A percentile compares a stretch with the other conserved stretches of the same genome.
phyloP scores from a whole-genome alignment of 2,888 invertebrate genomes.

The Biston betularia region DNA sequence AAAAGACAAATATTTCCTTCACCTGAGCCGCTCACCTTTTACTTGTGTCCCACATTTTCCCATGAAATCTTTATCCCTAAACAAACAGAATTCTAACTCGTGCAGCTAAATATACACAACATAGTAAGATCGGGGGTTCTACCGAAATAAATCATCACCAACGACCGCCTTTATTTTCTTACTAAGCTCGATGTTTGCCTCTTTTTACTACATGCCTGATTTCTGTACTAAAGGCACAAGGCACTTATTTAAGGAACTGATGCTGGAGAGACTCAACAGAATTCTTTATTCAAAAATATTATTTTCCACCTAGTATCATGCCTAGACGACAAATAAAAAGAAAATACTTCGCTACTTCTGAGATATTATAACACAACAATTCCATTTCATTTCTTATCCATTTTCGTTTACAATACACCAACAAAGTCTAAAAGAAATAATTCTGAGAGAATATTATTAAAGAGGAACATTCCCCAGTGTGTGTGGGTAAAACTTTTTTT shows the following conservation, averaged over 20 bases:
- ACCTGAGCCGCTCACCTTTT: slow-evolving; percentile 7
- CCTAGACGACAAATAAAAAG: slow-evolving; percentile 8
- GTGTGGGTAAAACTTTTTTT: too few relatives aligned
- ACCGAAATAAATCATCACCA: neutral
- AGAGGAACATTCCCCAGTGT: slow-evolving; percentile 15
- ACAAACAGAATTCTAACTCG: slow-evolving; percentile 5
- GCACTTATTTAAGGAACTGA: too few relatives aligned
- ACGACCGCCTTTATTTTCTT: neutral
- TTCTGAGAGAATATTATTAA: slow-evolving; percentile 7
- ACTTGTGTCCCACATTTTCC: slow-evolving; percentile 16
- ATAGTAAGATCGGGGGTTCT: neutral
- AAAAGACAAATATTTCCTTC: slow-evolving; percentile 14
- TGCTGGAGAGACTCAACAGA: too few relatives aligned
- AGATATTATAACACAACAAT: slow-evolving; percentile 14
- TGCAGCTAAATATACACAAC: slow-evolving; percentile 11
- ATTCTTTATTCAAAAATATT: neutral
- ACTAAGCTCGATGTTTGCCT: neutral
- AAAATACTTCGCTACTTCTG: neutral
- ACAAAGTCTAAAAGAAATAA: slow-evolving; percentile 17
- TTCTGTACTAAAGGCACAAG: too few relatives aligned
- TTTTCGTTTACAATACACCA: neutral
- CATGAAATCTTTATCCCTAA: slow-evolving; percentile 12
- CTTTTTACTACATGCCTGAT: too few relatives aligned
- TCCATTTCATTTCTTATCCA: slow-evolving; percentile 12
- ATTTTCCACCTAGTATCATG: neutral